Evolutionary conservation across 2,888 invertebrate genomes (phyloP), one percentile per base, ranked within the genome.

Genomic region (Trissolcus brochymenae): DNA sequence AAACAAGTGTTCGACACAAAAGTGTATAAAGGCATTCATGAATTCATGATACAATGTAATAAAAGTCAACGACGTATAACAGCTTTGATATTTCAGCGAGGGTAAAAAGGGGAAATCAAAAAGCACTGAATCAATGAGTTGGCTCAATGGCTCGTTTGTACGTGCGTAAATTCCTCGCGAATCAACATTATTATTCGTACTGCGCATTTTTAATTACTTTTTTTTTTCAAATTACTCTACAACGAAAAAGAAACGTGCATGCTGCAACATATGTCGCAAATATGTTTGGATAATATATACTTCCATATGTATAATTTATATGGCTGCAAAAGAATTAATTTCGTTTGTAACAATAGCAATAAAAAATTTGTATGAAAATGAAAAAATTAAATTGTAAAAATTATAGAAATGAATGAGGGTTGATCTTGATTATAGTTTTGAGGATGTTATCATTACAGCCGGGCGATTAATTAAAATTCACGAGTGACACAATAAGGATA

Each of bases 41-140:
- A 64, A 77, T 72, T 75, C 79, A 75, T 77, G 68, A 79, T 66
- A 71, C 65, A 65, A 73, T 76, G 78, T 70, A 78, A 80, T 80
- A 78, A 80, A 80, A 80, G 78, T 80, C 72, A 78, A 77, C 64
- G 54, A 53, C 54, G 53, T 64, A 61, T 62, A 62, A 74, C 70
- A 68, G 76, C 79, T 76, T 80, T 64, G 79, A 80, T 80, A 71
- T 74, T 56, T 57, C 64, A 54, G 41, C 55, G 73, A 76, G 76
- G 70, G 72, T 72, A 68, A 72, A 70, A 72, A 50, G 61, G 65
- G 40, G 66, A 70, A 67, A 80, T 73, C 67, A 78, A 80, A 78
- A 78, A 76, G 76, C 51, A 51, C 53, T 49, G 67, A 67, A 56
- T 70, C 60, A 65, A 71, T 62, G 65, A 57, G 57, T 53, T 51